Base-by-base conservation (phyloP, 2,797 vertebrate species). In the Platyrinchus mystaceus region DNA sequence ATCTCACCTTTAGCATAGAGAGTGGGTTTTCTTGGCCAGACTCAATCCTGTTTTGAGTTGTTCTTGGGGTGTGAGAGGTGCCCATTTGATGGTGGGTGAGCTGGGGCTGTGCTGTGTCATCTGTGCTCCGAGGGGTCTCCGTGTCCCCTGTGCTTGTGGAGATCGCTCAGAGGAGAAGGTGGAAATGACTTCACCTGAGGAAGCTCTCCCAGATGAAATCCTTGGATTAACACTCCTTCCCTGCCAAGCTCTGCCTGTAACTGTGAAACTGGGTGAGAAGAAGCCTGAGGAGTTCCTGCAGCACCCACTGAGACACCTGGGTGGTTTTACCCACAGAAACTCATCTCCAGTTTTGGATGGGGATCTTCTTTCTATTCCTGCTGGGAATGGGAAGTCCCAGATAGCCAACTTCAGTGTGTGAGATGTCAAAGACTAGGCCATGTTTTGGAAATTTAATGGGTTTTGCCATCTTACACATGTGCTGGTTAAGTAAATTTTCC, bases 1-100 rank as follows among this genome's bases (percentile, higher is more conserved):
- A 6, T 28, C 36, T 28, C 46, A 2, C 26, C 41, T 22, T 1
- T 12, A 9, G 46, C 4, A 0, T 3, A 28, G 59, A 2, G 8
- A 28, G 30, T 2, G 22, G 18, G 6, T 41, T 16, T 55, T 55
- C 60, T 47, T 15, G 9, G 62, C 55, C 44, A 20, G 44, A 34
- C 30, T 73, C 30, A 4, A 0, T 10, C n/a, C 15, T 24, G 2
- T 8, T 55, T 13, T 8, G 41, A 18, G 34, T 28, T 60, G 46
- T 32, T 53, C 18, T 26, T 4, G 15, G 7, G 32, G 56, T 28
- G 46, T 46, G 0, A 41, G 23, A 15, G 1, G 8, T 52, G 44
- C 32, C 68, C 3, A 1, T 26, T 34, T 0, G 55, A 2, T 59
- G 58, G 26, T 28, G 58, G 41, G 10, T 2, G 34, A 7, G 12